Percentiles rank a stretch among this genome's conserved stretches.
Evolutionary conservation across 2,113 vertebrate genomes (phyloP).

Genomic region (Papio anubis): DNA sequence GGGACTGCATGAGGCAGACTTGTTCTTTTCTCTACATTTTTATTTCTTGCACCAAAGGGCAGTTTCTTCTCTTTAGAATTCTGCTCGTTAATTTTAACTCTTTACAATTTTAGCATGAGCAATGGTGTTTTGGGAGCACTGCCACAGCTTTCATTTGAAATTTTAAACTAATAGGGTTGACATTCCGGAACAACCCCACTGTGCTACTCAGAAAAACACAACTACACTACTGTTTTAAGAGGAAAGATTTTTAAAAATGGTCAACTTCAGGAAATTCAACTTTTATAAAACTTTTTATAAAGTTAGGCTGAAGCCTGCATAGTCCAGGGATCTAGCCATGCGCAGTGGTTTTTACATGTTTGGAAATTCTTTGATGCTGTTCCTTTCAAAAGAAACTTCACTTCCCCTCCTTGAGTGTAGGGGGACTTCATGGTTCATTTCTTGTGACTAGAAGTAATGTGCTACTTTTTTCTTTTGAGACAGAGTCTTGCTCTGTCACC

Average conservation of each 20-base stretch:
- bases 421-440: fast-evolving
- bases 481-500: too few relatives aligned
- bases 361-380: fast-evolving
- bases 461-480: too few relatives aligned
- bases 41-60: neutral
- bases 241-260: neutral
- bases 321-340: fast-evolving
- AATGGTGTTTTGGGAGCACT: neutral
- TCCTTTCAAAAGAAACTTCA: neutral
- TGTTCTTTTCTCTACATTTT: neutral
- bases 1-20: fast-evolving
- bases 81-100: neutral
- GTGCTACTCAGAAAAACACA: neutral
- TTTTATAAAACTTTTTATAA: neutral
- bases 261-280: neutral
- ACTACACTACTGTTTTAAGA: neutral
- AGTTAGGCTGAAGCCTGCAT: fast-evolving
- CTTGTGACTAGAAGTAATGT: fast-evolving
- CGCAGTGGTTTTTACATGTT: neutral
- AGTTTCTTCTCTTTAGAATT: neutral
- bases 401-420: fast-evolving
- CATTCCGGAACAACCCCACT: neutral
- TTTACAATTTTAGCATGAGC: neutral
- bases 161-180: neutral
- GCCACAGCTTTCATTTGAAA: neutral